Base-by-base conservation (phyloP, 2,797 vertebrate genomes). In the Podargus strigoides region DNA sequence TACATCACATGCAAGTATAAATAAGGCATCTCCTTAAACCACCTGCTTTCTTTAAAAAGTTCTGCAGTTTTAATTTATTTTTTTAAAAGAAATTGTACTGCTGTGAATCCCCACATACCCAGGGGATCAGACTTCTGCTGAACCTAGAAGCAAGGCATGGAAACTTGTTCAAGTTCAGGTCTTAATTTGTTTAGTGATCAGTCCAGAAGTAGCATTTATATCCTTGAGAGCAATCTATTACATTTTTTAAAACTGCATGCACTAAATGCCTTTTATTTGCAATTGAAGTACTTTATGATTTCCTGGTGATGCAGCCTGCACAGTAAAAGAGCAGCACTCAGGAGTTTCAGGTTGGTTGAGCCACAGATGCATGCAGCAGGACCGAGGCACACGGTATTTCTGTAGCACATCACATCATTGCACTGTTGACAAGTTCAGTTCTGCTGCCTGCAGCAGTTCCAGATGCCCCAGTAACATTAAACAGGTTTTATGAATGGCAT, bases 391-490 rank as follows among this genome's bases (percentile, higher is more conserved):
- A 18, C 23, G 8, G 52, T 4, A 18, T 4, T 46, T 68, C 18
- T 37, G 60, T 5, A 50, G 12, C 10, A 66, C 37, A 30, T 5
- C 13, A 0, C 0, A 1, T 8, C 10, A 2, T 14, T 60, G 68
- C 78, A 22, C 41, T 14, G 7, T 0, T 19, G 49, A 17, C 28
- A 47, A 37, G 60, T 22, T 21, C 39, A 69, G 30, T 9, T 60
- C 37, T 10, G 75, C 20, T 20, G 52, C 34, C 73, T 41, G 32
- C 56, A 92, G 47, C 36, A 58, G 39, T 2, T 62, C 36, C 74
- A 66, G 47, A 18, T 41, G 36, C 17, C 32, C 69, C 49, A 42
- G 23, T 3, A 59, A 52, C 28, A 15, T 6, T 1, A 26, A 39
- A 49, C 10, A 80, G 82, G 17, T 85, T 44, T 37, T 10, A 56